phyloP scores from a whole-genome alignment of 2,113 vertebrate genomes.

The Cyanoramphus novaezelandiae region DNA sequence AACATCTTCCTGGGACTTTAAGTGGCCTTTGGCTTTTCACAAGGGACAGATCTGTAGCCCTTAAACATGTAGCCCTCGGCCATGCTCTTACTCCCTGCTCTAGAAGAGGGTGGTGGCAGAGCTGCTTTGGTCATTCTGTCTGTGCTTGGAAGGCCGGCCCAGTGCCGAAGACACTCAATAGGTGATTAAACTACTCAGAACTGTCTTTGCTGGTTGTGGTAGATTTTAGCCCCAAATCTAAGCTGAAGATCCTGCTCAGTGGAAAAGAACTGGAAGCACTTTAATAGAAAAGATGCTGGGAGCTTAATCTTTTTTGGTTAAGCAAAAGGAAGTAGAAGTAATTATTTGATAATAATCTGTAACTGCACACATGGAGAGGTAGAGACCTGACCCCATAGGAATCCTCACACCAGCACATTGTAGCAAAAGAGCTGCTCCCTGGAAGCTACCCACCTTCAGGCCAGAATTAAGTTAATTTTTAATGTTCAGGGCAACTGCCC shows the following conservation, averaged over 20 bases:
- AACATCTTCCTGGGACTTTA: not conserved
- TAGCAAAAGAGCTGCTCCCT: not conserved
- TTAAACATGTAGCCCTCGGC: not conserved
- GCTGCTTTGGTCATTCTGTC: not conserved
- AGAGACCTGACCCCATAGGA: not conserved
- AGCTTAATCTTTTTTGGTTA: not conserved
- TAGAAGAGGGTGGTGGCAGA: not conserved
- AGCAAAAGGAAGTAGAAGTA: slow-evolving; percentile 20
- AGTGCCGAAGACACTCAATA: not conserved
- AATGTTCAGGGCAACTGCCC: not conserved
- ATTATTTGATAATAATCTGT: slow-evolving; percentile 63
- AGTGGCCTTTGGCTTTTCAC: not conserved
- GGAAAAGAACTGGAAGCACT: not conserved
- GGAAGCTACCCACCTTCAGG: not conserved
- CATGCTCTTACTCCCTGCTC: not conserved
- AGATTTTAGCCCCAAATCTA: not conserved
- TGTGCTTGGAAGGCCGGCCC: not conserved
- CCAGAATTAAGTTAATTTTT: slow-evolving; percentile 14
- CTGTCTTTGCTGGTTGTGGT: not conserved
- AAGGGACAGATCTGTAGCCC: not conserved
- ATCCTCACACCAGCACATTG: not conserved
- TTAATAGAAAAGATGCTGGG: not conserved
- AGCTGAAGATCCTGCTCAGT: not conserved
- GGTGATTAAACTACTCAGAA: not conserved
- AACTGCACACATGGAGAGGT: slow-evolving; percentile 1